Evolutionary conservation across 2,113 vertebrate species (phyloP).

Genomic region (Athene cunicularia): DNA sequence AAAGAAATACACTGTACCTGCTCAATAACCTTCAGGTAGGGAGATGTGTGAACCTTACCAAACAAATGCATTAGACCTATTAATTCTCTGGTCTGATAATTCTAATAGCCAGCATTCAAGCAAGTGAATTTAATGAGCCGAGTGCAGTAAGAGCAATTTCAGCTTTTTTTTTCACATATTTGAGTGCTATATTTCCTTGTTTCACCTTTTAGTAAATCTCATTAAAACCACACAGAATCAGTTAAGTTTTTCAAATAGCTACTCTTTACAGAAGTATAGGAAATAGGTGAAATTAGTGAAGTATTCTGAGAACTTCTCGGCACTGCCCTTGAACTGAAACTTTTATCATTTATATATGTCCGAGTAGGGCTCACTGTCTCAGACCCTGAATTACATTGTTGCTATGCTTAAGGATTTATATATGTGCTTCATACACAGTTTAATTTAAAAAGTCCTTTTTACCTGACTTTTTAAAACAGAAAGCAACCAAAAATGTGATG

Average conservation of each 20-base stretch:
- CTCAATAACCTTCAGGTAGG: neutral
- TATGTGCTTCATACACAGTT: neutral
- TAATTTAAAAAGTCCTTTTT: neutral
- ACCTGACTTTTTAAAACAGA: neutral
- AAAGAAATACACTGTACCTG: neutral
- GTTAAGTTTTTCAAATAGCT: conserved; percentile 15
- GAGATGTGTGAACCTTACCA: neutral
- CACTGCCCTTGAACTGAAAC: neutral
- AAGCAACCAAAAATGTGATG: neutral
- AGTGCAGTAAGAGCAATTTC: conserved; percentile 8
- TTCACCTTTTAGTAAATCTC: conserved; percentile 25
- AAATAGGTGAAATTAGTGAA: conserved; percentile 9
- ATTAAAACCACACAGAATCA: neutral
- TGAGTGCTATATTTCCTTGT: conserved; percentile 3
- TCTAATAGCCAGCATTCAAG: conserved; percentile 2
- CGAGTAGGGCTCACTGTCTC: neutral
- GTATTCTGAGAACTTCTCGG: neutral
- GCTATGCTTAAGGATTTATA: neutral
- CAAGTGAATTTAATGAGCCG: conserved; percentile 22
- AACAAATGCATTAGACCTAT: conserved; percentile 4
- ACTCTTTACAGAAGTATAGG: neutral
- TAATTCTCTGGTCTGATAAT: conserved; percentile 27
- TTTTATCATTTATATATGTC: neutral
- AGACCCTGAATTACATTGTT: neutral
- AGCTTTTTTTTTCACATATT: conserved; percentile 24